phyloP scores from a whole-genome alignment of 2,797 vertebrate species.

The Pseudopleuronectes americanus region DNA sequence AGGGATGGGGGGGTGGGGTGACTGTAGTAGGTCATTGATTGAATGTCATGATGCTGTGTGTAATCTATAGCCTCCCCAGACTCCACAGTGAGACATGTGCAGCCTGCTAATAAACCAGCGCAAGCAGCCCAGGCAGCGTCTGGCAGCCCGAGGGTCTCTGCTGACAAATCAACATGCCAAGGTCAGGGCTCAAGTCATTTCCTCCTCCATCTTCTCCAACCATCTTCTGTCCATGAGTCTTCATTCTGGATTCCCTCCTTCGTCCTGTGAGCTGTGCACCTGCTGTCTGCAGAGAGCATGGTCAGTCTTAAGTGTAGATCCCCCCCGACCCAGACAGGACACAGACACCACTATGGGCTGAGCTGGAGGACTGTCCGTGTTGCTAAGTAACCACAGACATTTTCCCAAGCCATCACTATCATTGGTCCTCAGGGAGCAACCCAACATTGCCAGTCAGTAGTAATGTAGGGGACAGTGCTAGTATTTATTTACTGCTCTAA shows the following conservation, averaged over 20 bases:
- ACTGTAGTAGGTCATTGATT: constrained; percentile 70
- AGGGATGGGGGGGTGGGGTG: neutral
- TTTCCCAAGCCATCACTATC: constrained; percentile 26
- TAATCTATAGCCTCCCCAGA: constrained; percentile 66
- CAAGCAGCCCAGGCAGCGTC: constrained; percentile 14
- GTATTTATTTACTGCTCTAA: constrained; percentile 1
- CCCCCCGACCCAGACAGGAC: constrained; percentile 41
- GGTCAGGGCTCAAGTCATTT: constrained; percentile 55
- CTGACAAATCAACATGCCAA: constrained; percentile 52
- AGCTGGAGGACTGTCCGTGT: constrained; percentile 39
- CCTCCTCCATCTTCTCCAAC: constrained; percentile 15
- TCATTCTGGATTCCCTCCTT: constrained; percentile 21
- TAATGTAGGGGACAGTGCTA: neutral
- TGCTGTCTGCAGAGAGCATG: constrained; percentile 11
- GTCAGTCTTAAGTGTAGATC: constrained; percentile 58
- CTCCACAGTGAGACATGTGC: constrained; percentile 60
- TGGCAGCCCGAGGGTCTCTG: constrained; percentile 36
- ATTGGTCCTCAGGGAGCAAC: neutral
- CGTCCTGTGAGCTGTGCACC: constrained; percentile 32
- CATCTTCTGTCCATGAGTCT: constrained; percentile 29
- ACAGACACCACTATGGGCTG: constrained; percentile 42
- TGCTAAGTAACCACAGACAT: constrained; percentile 61
- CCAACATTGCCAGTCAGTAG: neutral
- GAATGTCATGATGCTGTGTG: constrained; percentile 54
- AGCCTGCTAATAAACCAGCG: constrained; percentile 61